Conservation (phyloP, 2,888 invertebrate genomes). For the Dasysyrphus albostriatus region DNA sequence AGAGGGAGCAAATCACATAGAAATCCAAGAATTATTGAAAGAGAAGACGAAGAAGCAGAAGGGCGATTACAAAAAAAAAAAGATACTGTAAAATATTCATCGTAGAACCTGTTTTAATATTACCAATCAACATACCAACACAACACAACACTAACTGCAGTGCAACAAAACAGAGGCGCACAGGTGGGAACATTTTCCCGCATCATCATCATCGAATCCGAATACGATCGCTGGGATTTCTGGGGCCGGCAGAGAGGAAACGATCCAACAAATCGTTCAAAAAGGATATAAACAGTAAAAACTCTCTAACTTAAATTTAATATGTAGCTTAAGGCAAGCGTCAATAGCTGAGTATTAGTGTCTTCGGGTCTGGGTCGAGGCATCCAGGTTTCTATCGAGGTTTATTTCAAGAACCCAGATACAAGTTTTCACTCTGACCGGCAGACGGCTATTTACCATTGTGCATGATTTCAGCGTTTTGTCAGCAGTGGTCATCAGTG, state of each 20-base stretch:
- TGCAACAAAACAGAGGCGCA: slow-evolving; percentile 66
- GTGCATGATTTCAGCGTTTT: no score
- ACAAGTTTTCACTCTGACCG: no score
- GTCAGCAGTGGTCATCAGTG: no score
- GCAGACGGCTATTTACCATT: no score
- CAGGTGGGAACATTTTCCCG: slow-evolving; percentile 75
- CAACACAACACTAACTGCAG: slow-evolving; percentile 59
- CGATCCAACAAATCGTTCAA: slow-evolving; percentile 21
- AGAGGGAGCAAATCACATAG: slow-evolving; percentile 59
- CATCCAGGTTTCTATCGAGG: no score
- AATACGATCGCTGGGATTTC: slow-evolving; percentile 5
- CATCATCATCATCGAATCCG: slow-evolving; percentile 30
- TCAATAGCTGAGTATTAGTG: no score
- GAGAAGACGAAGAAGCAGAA: slow-evolving; percentile 7
- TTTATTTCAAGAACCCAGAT: no score
- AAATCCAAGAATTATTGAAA: slow-evolving; percentile 26
- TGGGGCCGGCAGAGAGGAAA: slow-evolving; percentile 15
- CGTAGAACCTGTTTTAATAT: slow-evolving; percentile 72
- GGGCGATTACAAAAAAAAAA: slow-evolving; percentile 30
- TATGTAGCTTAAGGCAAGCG: no score
- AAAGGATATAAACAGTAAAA: slow-evolving; percentile 22
- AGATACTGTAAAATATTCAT: slow-evolving; percentile 73
- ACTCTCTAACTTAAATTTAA: not conserved
- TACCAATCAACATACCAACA: slow-evolving; percentile 76
- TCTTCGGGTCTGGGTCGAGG: no score